Conservation (phyloP, 2,113 vertebrate genomes). For the Mus pahari region DNA sequence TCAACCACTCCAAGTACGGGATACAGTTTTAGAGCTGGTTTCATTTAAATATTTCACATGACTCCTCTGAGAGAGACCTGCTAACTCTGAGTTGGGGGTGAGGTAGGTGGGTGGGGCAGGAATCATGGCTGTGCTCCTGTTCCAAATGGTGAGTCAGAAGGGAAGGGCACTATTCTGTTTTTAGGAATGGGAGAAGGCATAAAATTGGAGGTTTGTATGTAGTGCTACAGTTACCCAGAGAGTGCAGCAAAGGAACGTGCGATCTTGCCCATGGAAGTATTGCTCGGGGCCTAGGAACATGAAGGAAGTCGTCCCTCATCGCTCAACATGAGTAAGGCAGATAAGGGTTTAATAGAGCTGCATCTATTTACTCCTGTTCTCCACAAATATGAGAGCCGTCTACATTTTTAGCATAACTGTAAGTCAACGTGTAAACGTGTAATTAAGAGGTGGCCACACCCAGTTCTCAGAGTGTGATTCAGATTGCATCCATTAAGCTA, state of each 20-base stretch:
- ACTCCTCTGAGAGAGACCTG: constrained; percentile 10
- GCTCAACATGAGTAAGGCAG: background rate
- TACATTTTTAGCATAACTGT: background rate
- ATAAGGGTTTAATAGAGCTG: background rate
- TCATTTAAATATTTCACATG: background rate
- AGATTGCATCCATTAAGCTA: background rate
- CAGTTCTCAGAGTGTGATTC: background rate
- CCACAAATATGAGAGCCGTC: background rate
- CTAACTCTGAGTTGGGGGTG: background rate
- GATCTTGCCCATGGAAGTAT: background rate
- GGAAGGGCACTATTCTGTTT: background rate
- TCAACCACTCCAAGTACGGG: background rate
- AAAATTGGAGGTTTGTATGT: background rate
- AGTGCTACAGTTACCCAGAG: background rate
- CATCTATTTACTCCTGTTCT: background rate
- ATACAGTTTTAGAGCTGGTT: background rate
- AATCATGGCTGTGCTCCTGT: background rate
- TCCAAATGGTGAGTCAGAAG: background rate
- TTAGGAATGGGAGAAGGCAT: background rate
- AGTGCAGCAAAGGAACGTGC: background rate
- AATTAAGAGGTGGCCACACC: background rate
- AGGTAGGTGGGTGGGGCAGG: background rate
- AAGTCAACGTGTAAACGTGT: background rate
- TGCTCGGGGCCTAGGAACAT: background rate
- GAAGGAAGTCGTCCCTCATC: background rate